Evolutionary conservation across 30 jellyfish, hydroid and myxozoan species (phyloP), one percentile per base, ranked within the genome.

Genomic region (Rhopilema esculentum): DNA sequence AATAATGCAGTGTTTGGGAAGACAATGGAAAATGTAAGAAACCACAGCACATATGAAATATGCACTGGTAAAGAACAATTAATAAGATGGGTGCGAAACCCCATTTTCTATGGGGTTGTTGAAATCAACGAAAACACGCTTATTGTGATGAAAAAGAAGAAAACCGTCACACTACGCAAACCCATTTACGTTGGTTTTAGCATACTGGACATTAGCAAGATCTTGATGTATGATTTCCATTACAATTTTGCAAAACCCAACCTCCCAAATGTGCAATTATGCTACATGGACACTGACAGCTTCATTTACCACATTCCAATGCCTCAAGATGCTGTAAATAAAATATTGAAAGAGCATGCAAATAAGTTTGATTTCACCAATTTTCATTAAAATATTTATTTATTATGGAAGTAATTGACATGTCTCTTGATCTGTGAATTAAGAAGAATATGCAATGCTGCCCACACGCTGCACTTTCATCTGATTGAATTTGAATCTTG

Each of bases 281-380:
- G 79, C 31, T 86, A 65, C 63, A 92, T 89, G 23, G 98, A 92
- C 48, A 92, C 98, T 0, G 98, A 92, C 76, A 0, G 61, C 62
- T 40, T 91, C 51, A 23, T 65, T 1, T 92, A 92, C 75, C 95
- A 80, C 26, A 79, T 92, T 0, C 61, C 87, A 63, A 61, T n/a
- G n/a, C n/a, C 92, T 17, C 89, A 92, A 25, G 97, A 92, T 57
- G 72, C 75, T 1, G 87, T 69, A 48, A 28, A 79, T 1, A 95
- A 92, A 25, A 16, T 86, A 27, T 49, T 32, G 71, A 27, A n/a
- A 18, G 89, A 85, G 27, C 24, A n/a, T n/a, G n/a, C 16, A 28
- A 62, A 73, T 21, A 64, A 23, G 48, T 85, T 85, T 49, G 94
- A 85, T 40, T 24, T 16, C 65, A 85, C n/a, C n/a, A n/a, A n/a